These are phyloP conservation scores for Bradynema listronoti DNA, from an alignment of 1,140 invertebrate species.

Conservation along the genomic window DNA sequence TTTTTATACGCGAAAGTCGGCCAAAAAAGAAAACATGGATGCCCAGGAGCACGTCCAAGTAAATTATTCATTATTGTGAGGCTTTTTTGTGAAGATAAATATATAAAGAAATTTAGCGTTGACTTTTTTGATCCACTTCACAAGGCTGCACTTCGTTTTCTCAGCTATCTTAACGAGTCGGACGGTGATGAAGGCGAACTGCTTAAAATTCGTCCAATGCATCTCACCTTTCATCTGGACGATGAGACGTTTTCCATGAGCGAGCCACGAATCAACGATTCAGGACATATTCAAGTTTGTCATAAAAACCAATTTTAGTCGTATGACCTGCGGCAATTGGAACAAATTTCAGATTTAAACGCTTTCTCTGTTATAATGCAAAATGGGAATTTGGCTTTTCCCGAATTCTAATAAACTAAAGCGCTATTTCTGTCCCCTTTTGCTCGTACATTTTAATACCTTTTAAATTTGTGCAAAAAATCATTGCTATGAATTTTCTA, in stretches of 20 bases:
- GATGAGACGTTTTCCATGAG: constrained; percentile 31
- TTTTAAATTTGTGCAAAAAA: too few relatives aligned
- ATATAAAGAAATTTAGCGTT: constrained; percentile 4
- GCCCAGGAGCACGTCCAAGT: constrained; percentile 3
- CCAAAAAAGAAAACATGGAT: constrained; percentile 16
- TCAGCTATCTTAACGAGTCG: constrained; percentile 25
- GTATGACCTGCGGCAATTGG: not conserved
- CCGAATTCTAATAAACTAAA: too few relatives aligned
- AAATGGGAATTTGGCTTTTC: too few relatives aligned
- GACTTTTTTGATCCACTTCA: constrained; percentile 34
- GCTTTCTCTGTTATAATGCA: too few relatives aligned
- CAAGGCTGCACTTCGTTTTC: constrained; percentile 31
- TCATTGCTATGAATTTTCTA: too few relatives aligned
- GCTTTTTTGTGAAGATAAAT: not conserved
- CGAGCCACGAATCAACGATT: constrained; percentile 29
- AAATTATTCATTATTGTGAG: too few relatives aligned
- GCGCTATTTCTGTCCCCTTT: too few relatives aligned
- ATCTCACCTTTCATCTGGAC: constrained; percentile 31
- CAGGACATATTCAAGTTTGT: constrained; percentile 27
- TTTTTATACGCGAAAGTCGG: constrained; percentile 17
- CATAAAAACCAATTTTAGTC: constrained; percentile 3
- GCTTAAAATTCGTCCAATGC: constrained; percentile 36
- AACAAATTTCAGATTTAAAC: too few relatives aligned
- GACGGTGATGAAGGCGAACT: constrained; percentile 32
- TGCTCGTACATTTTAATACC: too few relatives aligned